A percentile compares a stretch with the other conserved stretches of the same genome.
Evolutionary conservation across 2,888 invertebrate species (phyloP).

Genomic region (Prenolepis imparis): DNA sequence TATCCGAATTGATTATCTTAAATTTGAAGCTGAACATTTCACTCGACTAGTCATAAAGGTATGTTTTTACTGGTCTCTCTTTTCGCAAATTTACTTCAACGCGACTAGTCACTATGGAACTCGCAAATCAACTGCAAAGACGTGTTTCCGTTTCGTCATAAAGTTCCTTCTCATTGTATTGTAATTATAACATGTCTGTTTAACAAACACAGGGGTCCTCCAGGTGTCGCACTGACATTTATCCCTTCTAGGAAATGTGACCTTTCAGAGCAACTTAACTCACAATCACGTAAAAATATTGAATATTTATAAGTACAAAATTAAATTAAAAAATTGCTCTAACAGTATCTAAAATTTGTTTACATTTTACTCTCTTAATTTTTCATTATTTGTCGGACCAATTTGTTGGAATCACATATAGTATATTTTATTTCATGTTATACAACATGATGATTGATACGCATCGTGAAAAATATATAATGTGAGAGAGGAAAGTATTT

Average conservation of each 20-base stretch:
- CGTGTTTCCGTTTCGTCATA: slow-evolving; percentile 52
- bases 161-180: slow-evolving; percentile 71
- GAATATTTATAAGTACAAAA: slow-evolving; percentile 22
- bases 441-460: background rate
- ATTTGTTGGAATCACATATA: background rate
- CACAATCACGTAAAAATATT: background rate
- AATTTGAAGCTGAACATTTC: background rate
- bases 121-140: slow-evolving; percentile 76
- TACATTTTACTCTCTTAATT: background rate
- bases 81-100: slow-evolving; percentile 58
- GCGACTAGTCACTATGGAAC: slow-evolving; percentile 78
- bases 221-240: background rate
- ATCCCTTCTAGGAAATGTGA: background rate
- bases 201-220: background rate
- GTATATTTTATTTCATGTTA: background rate
- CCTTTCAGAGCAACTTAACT: background rate
- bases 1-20: background rate
- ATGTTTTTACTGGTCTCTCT: background rate
- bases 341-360: background rate
- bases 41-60: background rate
- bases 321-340: background rate
- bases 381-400: background rate
- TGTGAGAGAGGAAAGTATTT: background rate
- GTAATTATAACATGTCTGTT: slow-evolving; percentile 61
- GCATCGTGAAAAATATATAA: background rate